A percentile compares a stretch with the other conserved stretches of the same genome.
These are phyloP conservation scores for Amphipyra tragopoginis DNA, from an alignment of 2,888 invertebrate species.

Conservation along the genomic window DNA sequence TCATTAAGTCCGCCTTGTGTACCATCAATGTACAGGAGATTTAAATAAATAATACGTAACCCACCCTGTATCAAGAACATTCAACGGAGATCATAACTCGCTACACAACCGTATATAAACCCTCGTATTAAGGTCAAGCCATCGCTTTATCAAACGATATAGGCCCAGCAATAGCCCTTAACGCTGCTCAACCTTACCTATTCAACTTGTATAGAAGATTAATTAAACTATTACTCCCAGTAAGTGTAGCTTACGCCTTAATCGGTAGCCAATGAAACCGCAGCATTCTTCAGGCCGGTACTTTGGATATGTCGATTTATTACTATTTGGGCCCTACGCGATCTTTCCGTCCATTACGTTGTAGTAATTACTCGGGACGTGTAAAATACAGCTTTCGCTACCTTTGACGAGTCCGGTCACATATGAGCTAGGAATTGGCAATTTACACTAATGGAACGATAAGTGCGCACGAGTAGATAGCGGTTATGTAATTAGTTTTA, in stretches of 20 bases:
- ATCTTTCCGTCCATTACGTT: conserved; percentile 65
- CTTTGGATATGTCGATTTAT: conserved; percentile 62
- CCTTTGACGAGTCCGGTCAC: conserved; percentile 51
- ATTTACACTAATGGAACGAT: conserved; percentile 73
- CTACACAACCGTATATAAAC: conserved; percentile 11
- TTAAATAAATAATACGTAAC: too few species aligned
- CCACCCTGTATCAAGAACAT: background rate
- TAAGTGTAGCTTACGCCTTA: conserved; percentile 49
- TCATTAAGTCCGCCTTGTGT: too few species aligned
- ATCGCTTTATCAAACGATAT: conserved; percentile 38
- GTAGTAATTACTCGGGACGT: conserved; percentile 69
- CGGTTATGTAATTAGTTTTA: conserved; percentile 29
- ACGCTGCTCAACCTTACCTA: conserved; percentile 20
- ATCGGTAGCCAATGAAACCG: conserved; percentile 57
- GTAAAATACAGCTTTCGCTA: conserved; percentile 62
- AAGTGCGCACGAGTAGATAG: conserved; percentile 54
- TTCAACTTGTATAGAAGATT: conserved; percentile 51
- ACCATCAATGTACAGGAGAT: too few species aligned
- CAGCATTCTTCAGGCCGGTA: conserved; percentile 58
- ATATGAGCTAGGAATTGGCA: conserved; percentile 69
- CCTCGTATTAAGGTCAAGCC: conserved; percentile 26
- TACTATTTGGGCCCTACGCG: conserved; percentile 63
- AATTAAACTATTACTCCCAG: conserved; percentile 58
- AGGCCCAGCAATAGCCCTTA: conserved; percentile 33
- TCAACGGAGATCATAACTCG: conserved; percentile 15